A percentile compares a stretch with the other conserved stretches of the same genome.
phyloP scores from a whole-genome alignment of 2,888 invertebrate genomes.

The Lampropteryx suffumata region DNA sequence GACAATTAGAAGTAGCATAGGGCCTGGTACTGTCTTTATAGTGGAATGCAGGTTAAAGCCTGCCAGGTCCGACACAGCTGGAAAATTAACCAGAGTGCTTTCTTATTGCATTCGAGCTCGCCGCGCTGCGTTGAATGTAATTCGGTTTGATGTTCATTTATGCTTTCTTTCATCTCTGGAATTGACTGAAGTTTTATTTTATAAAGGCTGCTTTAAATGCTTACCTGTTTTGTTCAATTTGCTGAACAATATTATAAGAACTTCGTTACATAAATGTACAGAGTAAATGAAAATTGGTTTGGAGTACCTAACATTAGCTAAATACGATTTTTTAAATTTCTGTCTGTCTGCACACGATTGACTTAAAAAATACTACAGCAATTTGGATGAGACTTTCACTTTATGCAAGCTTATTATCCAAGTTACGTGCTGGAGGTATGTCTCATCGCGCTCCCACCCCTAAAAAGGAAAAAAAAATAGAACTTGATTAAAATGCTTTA shows the following conservation, averaged over 20 bases:
- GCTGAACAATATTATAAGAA: not conserved
- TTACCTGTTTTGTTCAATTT: slow-evolving; percentile 16
- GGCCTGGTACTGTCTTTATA: slow-evolving; percentile 42
- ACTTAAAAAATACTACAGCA: too few relatives aligned
- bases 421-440: too few relatives aligned
- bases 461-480: too few relatives aligned
- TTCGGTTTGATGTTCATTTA: slow-evolving; percentile 43
- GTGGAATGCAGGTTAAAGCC: slow-evolving; percentile 42
- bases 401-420: too few relatives aligned
- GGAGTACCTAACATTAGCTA: too few relatives aligned
- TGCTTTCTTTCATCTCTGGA: slow-evolving; percentile 28
- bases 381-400: too few relatives aligned
- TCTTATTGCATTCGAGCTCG: slow-evolving; percentile 67
- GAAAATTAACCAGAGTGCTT: slow-evolving; percentile 70
- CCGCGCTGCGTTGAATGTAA: slow-evolving; percentile 50
- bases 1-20: not conserved
- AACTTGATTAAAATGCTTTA: too few relatives aligned
- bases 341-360: too few relatives aligned
- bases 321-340: too few relatives aligned
- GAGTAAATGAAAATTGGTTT: too few relatives aligned
- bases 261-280: too few relatives aligned
- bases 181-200: slow-evolving; percentile 26
- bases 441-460: too few relatives aligned
- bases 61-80: slow-evolving; percentile 44
- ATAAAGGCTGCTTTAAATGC: slow-evolving; percentile 12